Evolutionary conservation across 2,113 vertebrate species (phyloP).

Genomic region (Myotis davidii): DNA sequence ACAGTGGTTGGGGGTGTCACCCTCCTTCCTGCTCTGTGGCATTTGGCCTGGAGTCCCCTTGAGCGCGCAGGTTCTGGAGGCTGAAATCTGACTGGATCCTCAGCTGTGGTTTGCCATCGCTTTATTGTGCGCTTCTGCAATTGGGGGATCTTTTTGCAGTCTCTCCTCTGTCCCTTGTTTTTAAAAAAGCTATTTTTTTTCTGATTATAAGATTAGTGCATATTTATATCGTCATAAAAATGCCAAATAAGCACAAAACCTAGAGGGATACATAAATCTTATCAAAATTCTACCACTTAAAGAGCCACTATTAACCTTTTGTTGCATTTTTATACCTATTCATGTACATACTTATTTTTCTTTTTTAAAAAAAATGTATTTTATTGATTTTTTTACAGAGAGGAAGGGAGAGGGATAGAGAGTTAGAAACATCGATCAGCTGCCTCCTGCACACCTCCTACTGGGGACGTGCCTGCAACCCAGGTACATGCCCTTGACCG

Average conservation of each 20-base stretch:
- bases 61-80: background rate
- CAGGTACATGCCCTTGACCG: no score
- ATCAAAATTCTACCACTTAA: background rate
- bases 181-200: background rate
- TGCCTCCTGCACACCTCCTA: no score
- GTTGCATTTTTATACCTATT: background rate
- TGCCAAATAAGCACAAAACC: background rate
- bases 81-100: background rate
- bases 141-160: accelerated
- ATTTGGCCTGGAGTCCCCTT: background rate
- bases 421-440: no score
- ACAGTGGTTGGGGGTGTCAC: background rate
- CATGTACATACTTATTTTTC: background rate
- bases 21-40: background rate
- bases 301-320: background rate
- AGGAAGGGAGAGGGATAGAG: no score
- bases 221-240: background rate
- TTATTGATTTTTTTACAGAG: no score
- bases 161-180: background rate
- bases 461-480: no score
- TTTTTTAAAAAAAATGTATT: no score
- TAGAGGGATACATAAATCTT: background rate
- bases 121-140: background rate
- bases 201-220: background rate
- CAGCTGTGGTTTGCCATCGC: background rate